These are phyloP conservation scores for Tylochromis polylepis DNA, from an alignment of 2,113 vertebrate genomes.

Conservation along the genomic window DNA sequence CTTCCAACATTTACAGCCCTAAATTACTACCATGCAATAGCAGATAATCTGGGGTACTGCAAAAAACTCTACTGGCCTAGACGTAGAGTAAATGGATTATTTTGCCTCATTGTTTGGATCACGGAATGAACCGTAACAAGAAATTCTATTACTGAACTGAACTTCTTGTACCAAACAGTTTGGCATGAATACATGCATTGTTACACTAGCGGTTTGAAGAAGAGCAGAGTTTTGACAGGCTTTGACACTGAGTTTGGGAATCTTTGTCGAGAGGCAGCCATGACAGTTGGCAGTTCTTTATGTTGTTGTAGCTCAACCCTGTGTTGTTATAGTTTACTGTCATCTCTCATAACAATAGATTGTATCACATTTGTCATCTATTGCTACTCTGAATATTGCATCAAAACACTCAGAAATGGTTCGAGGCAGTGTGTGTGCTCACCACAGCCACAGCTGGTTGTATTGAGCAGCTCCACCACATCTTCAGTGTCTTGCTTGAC, in stretches of 20 bases:
- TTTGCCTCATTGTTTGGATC: background rate
- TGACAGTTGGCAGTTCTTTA: background rate
- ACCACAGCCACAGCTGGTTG: background rate
- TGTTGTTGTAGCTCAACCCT: background rate
- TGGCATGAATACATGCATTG: background rate
- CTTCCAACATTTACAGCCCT: background rate
- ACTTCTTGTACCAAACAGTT: background rate
- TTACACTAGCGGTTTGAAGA: background rate
- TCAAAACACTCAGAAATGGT: background rate
- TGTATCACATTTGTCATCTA: background rate
- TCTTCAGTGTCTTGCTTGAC: background rate
- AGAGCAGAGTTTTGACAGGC: background rate
- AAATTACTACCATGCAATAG: background rate
- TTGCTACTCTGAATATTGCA: background rate
- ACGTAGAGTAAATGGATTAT: background rate
- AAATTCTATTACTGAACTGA: background rate
- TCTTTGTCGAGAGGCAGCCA: background rate
- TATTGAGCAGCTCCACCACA: background rate
- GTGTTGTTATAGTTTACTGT: slow-evolving; percentile 9
- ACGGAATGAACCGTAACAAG: background rate
- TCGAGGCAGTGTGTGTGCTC: background rate
- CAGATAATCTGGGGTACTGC: background rate
- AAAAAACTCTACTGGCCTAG: background rate
- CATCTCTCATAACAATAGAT: background rate
- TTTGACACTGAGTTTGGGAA: background rate